Conservation (phyloP, 2,797 vertebrate genomes). For the Rhinophrynus dorsalis region DNA sequence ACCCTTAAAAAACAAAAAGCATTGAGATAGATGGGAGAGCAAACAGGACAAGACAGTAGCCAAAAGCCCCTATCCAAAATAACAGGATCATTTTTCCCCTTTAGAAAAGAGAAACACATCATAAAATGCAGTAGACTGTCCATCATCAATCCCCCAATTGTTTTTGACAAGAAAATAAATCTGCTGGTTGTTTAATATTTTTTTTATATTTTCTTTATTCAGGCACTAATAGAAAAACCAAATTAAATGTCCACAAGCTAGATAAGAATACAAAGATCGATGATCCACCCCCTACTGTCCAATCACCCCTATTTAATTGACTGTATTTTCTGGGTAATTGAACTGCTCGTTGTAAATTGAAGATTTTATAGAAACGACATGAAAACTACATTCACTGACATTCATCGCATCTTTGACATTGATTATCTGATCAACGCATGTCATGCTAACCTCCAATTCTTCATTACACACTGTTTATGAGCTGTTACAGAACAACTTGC, state of each 20-base stretch:
- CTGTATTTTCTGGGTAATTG: conserved; percentile 99
- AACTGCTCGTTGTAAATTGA: conserved; percentile 99
- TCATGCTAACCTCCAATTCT: conserved; percentile 99
- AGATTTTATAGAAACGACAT: conserved; percentile 99
- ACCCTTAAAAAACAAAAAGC: conserved; percentile 94
- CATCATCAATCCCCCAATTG: conserved; percentile 92
- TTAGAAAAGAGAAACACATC: conserved; percentile 91
- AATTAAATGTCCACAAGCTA: conserved; percentile 98
- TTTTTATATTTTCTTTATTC: conserved; percentile 99
- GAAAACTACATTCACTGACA: conserved; percentile 99
- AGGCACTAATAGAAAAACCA: conserved; percentile 98
- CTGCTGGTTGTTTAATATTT: conserved; percentile 98
- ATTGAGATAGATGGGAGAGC: conserved; percentile 96
- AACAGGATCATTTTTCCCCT: conserved; percentile 86
- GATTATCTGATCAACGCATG: conserved; percentile 99
- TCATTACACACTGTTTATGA: conserved; percentile 99
- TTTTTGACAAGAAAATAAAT: conserved; percentile 99
- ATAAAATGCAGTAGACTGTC: conserved; percentile 94
- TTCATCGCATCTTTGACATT: conserved; percentile 99
- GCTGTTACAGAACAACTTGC: conserved; percentile 99
- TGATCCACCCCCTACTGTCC: conserved; percentile 99
- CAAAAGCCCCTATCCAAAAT: conserved; percentile 90
- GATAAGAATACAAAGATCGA: conserved; percentile 99
- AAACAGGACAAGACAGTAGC: conserved; percentile 92
- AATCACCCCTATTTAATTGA: conserved; percentile 99